Conservation (phyloP, 2,113 vertebrate genomes). For the Suricata suricatta region DNA sequence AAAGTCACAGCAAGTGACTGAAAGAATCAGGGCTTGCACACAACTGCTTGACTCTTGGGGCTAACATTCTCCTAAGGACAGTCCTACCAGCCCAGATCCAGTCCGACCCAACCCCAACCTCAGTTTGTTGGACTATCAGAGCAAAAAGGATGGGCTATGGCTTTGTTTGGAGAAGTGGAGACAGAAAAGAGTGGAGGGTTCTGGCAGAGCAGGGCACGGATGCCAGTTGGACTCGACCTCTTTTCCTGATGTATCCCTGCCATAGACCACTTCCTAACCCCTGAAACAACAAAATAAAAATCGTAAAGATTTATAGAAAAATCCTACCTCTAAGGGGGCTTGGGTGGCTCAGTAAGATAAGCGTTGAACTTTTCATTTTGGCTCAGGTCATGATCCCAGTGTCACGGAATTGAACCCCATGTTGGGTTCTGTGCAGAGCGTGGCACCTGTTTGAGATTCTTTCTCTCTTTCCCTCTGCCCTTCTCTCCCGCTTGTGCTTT, state of each 20-base stretch:
- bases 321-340: neutral
- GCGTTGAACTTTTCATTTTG: no score
- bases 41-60: neutral
- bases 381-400: no score
- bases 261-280: neutral
- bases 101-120: accelerated
- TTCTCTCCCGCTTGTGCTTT: no score
- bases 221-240: neutral
- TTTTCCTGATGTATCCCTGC: accelerated
- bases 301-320: neutral
- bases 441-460: no score
- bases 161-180: neutral
- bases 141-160: neutral
- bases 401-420: no score
- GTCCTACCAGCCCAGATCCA: accelerated
- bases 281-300: neutral
- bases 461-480: no score
- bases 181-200: neutral
- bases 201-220: neutral
- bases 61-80: accelerated
- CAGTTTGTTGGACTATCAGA: neutral
- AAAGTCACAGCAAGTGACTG: neutral
- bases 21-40: neutral
- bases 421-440: no score
- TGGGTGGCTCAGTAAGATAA: no score